Base-by-base conservation (phyloP, 2,888 invertebrate genomes). In the Anarsia innoxiella region DNA sequence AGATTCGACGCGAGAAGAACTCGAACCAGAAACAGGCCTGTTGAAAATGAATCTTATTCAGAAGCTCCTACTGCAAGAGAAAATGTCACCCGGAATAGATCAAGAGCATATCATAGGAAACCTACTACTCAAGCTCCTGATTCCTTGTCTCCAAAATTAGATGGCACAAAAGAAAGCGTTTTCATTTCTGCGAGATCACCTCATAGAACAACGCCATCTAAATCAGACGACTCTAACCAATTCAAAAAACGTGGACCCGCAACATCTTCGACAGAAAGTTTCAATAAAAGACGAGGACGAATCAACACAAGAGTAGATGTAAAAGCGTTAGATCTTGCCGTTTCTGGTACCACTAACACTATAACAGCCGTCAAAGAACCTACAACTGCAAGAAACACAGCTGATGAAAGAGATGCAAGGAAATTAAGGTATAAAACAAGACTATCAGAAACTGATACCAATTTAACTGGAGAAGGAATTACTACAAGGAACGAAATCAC, bases 381-480 rank as follows among this genome's bases (percentile, higher is more conserved):
- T 1, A 74, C 73, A 8, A 74, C 74, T 6, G 60, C 57, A n/a
- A 67, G 67, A 51, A 65, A 58, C 37, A 51, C 60, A 13, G 56
- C 50, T 35, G 77, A 82, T 41, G 44, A 68, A 31, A 69, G 70
- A 49, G 69, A 58, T 39, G 53, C 74, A 12, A 66, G 72, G 34
- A 83, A 80, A 59, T 50, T 84, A 28, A 70, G 70, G 49, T 80
- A 75, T 40, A 72, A 66, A 48, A 59, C 72, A 15, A 59, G 77
- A 34, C 53, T 59, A 31, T 55, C 67, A 6, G 83, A 83, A 51
- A 73, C 69, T 8, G 82, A 83, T 39, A 64, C 77, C 3, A 84
- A 84, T 54, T 53, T 79, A 55, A 77, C 82, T 11, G 75, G 72
- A 3, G 69, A 74, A 56, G 78, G 75, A 41, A 57, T 77, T 23